phyloP scores from a whole-genome alignment of 1,140 invertebrate genomes.

The Drosophila tsacasi region DNA sequence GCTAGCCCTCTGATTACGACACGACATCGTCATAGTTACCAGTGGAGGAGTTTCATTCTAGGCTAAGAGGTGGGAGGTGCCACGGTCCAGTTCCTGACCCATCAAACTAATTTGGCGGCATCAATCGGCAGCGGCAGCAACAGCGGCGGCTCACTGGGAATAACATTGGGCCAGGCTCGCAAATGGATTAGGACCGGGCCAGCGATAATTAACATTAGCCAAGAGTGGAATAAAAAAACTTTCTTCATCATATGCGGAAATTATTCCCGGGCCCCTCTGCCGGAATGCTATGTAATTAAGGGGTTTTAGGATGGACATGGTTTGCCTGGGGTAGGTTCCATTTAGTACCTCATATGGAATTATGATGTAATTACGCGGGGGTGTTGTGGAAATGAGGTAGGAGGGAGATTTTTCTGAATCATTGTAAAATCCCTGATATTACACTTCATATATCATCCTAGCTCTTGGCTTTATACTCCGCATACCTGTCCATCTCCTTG shows the following conservation, averaged over 20 bases:
- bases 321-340: neutral
- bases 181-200: slow-evolving; percentile 36
- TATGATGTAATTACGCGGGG: neutral
- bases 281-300: slow-evolving; percentile 23
- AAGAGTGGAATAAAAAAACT: slow-evolving; percentile 38
- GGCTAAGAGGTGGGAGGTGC: neutral
- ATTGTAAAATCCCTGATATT: neutral
- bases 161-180: slow-evolving; percentile 49
- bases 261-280: neutral
- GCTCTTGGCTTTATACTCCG: neutral
- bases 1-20: slow-evolving; percentile 65
- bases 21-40: slow-evolving; percentile 31
- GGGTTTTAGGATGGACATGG: neutral
- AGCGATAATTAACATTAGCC: slow-evolving; percentile 43
- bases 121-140: slow-evolving; percentile 44
- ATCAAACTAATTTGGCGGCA: slow-evolving; percentile 65
- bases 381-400: neutral
- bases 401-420: neutral
- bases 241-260: slow-evolving; percentile 70
- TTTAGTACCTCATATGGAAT: slow-evolving; percentile 14
- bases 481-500: slow-evolving; percentile 3
- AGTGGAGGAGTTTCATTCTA: slow-evolving; percentile 23
- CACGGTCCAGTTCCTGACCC: slow-evolving; percentile 10
- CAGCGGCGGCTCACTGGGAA: slow-evolving; percentile 49
- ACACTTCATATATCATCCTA: neutral